Base-by-base conservation (phyloP, 1,140 invertebrate genomes). In the Zaprionus africanus region DNA sequence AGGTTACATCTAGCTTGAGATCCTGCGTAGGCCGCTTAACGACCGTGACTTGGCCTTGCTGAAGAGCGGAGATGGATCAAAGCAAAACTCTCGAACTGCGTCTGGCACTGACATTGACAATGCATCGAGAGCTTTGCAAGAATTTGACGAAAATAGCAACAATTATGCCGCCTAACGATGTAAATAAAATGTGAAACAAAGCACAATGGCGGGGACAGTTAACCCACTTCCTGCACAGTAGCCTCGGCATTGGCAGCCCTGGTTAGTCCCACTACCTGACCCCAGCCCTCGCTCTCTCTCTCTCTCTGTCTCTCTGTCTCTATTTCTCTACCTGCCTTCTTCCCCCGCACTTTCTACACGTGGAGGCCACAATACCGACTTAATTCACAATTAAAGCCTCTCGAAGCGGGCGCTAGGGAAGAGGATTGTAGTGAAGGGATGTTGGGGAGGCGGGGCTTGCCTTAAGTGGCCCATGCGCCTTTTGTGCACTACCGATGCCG, bases 381-480 rank as follows among this genome's bases (percentile, higher is more conserved):
- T 92, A 92, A 92, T 88, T 91, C 87, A 92, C 91, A 92, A 92
- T 91, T 90, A 92, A 92, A 91, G 84, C 90, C 90, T 80, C 90
- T 92, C 82, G 76, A 91, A 74, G 62, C 57, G 38, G 34, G 54
- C 71, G 66, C 58, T 41, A 38, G 70, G 54, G 24, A 12, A 51
- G 63, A 46, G 34, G 17, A 31, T 54, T 51, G 54, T 6, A 11
- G 58, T 15, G 12, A 34, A 19, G 19, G 64, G 58, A 2, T 15
- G 12, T 12, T n/a, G 22, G 38, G 17, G 41, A 1, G 56, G 19
- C 5, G 6, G 2, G 36, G 43, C 43, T n/a, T 17, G 64, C 73
- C 74, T 81, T 81, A 82, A 83, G 83, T 90, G 84, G 76, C 81
- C 80, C 78, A 78, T 83, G 83, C 78, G 79, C 81, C 75, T 79